Evolutionary conservation across 2,113 vertebrate genomes (phyloP).

Genomic region (Pitta sordida): DNA sequence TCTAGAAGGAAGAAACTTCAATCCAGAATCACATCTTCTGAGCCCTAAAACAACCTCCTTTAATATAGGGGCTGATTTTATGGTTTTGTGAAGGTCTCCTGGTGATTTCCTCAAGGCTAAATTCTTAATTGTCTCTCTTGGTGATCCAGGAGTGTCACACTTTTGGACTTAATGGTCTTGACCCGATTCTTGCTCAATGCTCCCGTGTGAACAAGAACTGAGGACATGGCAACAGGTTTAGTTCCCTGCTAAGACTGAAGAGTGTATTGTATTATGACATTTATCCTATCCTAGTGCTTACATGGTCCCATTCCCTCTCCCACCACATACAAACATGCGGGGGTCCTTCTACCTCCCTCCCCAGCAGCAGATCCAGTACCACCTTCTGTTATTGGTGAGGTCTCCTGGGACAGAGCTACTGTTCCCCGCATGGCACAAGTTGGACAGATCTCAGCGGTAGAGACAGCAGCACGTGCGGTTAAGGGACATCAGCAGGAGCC

Average conservation of each 20-base stretch:
- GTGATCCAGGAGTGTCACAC: not conserved
- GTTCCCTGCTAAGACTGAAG: not conserved
- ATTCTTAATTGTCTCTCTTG: not conserved
- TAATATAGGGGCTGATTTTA: not conserved
- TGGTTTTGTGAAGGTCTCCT: not conserved
- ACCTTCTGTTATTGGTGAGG: not conserved
- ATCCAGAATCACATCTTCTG: not conserved
- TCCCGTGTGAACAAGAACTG: not conserved
- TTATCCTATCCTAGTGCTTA: not conserved
- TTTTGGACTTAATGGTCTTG: not conserved
- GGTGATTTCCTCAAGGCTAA: not conserved
- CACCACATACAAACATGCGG: fast-evolving
- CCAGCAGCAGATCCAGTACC: not conserved
- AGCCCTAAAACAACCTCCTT: not conserved
- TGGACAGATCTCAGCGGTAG: not conserved
- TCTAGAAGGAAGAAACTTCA: not conserved
- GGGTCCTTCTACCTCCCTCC: not conserved
- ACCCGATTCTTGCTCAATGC: not conserved
- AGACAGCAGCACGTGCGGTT: not conserved
- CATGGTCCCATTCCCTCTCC: not conserved
- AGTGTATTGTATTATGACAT: not conserved
- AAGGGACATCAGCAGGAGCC: not conserved
- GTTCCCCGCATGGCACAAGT: not conserved
- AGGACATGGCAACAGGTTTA: not conserved
- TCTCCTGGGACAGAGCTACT: not conserved